These are phyloP conservation scores for Columbina picui DNA, from an alignment of 2,113 vertebrate species.

Conservation along the genomic window DNA sequence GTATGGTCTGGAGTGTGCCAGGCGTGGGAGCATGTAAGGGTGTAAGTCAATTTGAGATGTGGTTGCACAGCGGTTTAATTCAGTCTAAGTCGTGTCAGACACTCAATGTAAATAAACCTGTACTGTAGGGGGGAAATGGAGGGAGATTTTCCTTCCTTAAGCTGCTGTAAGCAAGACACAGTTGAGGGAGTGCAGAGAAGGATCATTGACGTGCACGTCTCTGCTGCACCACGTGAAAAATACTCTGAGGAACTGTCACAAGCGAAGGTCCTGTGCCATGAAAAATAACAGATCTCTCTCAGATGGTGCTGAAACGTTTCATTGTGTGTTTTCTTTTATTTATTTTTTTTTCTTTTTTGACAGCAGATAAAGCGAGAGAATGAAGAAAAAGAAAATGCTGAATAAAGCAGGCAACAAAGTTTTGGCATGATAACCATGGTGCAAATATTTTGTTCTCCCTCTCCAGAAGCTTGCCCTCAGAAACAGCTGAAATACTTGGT, in stretches of 20 bases:
- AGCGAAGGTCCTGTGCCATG: neutral
- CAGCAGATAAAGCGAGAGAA: neutral
- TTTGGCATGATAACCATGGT: neutral
- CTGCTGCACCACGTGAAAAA: neutral
- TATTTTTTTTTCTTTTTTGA: neutral
- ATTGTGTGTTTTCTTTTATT: neutral
- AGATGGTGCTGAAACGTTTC: neutral
- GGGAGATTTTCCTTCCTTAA: neutral
- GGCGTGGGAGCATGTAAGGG: neutral
- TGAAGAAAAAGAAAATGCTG: constrained; percentile 2
- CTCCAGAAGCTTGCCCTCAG: neutral
- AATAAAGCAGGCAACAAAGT: neutral
- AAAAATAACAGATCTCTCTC: neutral
- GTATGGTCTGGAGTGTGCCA: neutral
- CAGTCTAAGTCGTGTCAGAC: constrained; percentile 31
- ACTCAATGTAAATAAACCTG: constrained; percentile 47
- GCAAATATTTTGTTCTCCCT: neutral
- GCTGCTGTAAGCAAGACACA: neutral
- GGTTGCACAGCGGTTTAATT: neutral
- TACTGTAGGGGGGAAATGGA: neutral
- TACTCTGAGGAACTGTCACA: neutral
- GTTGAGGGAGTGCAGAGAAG: neutral
- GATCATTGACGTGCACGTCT: neutral
- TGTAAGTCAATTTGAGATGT: neutral
- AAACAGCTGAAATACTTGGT: neutral